phyloP scores from a whole-genome alignment of 2,888 invertebrate genomes.

The Microctonus brassicae region DNA sequence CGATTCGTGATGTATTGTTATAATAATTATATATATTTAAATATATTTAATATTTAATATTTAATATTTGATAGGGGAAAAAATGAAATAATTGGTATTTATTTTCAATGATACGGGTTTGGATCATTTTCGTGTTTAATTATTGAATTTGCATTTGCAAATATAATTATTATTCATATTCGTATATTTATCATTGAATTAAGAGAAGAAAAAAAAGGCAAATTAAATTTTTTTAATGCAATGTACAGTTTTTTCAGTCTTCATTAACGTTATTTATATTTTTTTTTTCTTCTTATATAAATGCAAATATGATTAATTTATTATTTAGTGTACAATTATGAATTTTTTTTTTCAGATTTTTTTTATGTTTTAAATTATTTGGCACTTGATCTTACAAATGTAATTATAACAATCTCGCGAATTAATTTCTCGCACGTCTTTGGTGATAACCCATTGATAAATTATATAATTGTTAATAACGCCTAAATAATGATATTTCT shows the following conservation, averaged over 20 bases:
- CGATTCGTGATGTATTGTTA: too few species aligned
- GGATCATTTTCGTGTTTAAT: too few species aligned
- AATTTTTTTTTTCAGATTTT: not conserved
- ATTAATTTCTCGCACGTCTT: not conserved
- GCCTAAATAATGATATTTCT: not conserved
- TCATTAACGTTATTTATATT: not conserved
- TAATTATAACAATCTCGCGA: not conserved
- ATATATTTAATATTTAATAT: too few species aligned
- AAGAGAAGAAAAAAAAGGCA: not conserved
- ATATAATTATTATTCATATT: not conserved
- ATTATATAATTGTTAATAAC: not conserved
- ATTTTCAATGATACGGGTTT: too few species aligned
- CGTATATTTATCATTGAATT: not conserved
- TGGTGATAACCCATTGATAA: not conserved
- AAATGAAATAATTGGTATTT: too few species aligned
- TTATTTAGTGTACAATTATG: not conserved
- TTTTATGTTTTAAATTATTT: not conserved
- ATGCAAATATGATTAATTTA: not conserved
- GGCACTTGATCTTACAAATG: not conserved
- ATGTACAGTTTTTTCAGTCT: not conserved
- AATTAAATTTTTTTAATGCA: not conserved
- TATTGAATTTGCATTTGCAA: too few species aligned
- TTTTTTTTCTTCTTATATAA: not conserved
- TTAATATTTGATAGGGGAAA: too few species aligned
- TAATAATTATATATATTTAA: too few species aligned